A percentile compares a stretch with the other conserved stretches of the same genome.
These are phyloP conservation scores for Anisognathus igniventris DNA, from an alignment of 2,797 vertebrate genomes.

Conservation along the genomic window DNA sequence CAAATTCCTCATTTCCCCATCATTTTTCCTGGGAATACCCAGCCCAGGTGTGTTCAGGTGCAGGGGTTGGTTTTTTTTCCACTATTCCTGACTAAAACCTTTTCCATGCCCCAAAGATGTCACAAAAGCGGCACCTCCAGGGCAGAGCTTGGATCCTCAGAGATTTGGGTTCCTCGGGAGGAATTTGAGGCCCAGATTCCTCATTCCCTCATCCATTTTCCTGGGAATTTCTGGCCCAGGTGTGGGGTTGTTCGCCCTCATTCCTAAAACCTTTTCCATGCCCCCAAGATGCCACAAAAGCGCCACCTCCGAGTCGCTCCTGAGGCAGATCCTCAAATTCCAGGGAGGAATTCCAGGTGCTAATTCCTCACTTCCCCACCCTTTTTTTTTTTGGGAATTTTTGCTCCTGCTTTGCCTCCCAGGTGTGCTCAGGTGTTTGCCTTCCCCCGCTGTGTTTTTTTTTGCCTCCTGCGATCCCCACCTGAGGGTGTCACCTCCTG, in stretches of 20 bases:
- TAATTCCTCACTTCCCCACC: rapidly evolving
- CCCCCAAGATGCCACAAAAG: rapidly evolving
- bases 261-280: not conserved
- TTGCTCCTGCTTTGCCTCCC: not conserved
- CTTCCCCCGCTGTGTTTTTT: not conserved
- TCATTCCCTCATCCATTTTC: rapidly evolving
- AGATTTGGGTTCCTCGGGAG: rapidly evolving
- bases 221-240: not conserved
- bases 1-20: not conserved
- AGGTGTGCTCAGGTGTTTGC: not conserved
- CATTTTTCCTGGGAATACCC: not conserved
- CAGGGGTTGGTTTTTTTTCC: not conserved
- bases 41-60: not conserved
- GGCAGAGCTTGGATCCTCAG: not conserved
- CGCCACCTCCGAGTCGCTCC: rapidly evolving
- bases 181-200: not conserved
- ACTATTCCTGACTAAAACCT: not conserved
- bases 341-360: rapidly evolving
- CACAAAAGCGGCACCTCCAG: rapidly evolving
- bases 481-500: not conserved
- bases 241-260: rapidly evolving
- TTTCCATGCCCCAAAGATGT: too few species aligned
- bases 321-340: not conserved
- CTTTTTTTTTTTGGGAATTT: rapidly evolving
- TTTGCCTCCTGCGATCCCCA: not conserved